Conservation (phyloP, 1,140 invertebrate genomes). For the Artemia franciscana region DNA sequence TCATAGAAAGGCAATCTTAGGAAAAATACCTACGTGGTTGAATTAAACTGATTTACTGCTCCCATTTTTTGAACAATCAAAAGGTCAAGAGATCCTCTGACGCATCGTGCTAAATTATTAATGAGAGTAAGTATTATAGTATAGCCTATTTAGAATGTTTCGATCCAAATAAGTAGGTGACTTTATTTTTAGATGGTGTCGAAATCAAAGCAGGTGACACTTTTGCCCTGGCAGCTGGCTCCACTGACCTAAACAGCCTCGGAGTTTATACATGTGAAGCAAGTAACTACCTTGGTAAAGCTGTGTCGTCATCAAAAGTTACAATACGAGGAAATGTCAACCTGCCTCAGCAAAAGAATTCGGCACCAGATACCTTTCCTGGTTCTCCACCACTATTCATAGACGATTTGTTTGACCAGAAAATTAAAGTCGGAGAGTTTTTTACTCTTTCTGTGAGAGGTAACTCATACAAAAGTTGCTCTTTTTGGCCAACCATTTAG, state of each 20-base stretch:
- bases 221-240: conserved; percentile 53
- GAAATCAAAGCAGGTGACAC: conserved; percentile 45
- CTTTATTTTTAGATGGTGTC: conserved; percentile 8
- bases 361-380: conserved; percentile 1
- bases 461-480: no score
- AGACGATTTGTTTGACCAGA: conserved; percentile 39
- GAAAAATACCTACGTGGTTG: no score
- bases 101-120: no score
- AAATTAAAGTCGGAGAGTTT: conserved; percentile 45
- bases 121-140: no score
- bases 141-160: no score
- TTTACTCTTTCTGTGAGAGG: conserved; percentile 44
- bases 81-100: no score
- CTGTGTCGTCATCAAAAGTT: conserved; percentile 52
- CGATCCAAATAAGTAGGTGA: no score
- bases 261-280: conserved; percentile 65
- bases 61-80: no score
- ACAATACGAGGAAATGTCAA: conserved; percentile 43
- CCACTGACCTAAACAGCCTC: conserved; percentile 51
- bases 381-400: conserved; percentile 32
- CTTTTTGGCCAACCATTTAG: no score
- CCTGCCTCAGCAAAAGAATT: conserved; percentile 17
- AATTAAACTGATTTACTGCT: no score
- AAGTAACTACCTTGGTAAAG: conserved; percentile 58
- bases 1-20: no score